Evolutionary conservation across 92 coral and sea anemone species (phyloP), one percentile per base, ranked within the genome.

Genomic region (Hydrozoanthus gracilis): DNA sequence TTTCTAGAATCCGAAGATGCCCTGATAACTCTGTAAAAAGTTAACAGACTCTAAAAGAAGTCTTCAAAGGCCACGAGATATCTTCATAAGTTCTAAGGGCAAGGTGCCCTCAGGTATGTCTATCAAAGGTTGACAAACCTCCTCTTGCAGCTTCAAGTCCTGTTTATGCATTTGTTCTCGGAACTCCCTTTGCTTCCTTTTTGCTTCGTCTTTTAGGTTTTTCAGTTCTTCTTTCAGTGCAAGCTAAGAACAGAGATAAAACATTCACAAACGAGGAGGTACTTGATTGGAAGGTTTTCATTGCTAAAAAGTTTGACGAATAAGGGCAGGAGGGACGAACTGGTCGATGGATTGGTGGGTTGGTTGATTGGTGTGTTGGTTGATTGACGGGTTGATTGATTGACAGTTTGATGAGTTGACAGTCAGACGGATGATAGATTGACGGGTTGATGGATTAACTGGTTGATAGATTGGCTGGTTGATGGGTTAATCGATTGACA

Each of bases 121-220:
- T 9, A 49, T 68, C 8, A 48, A 48, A 39, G 12, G 46, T 20
- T 8, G 9, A 80, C 85, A 39, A 80, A 80, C 85, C 85, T 80
- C 85, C 0, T 60, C 54, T 13, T 65, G 72, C 20, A 80, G 85
- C 20, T 80, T 80, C 73, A 65, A 48, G 11, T 80, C 85, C 54
- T 80, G 85, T 65, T 80, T 80, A 48, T 74, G 85, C 14, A 80
- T 73, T 16, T 80, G 85, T 8, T 80, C 85, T 2, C 72, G 72
- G 47, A 80, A 65, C 46, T 80, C 85, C 35, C 66, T 80, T 46
- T 80, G 85, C 10, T 80, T 80, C 35, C 58, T 48, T 52, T 80
- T 80, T 8, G 85, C 85, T 46, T 80, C 62, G 18, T 80, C 85
- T 46, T 49, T 65, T 60, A 80, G 4, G 3, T 16, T 62, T 14